Evolutionary conservation across 92 coral and sea anemone species (phyloP), one percentile per base, ranked within the genome.

Genomic region (Chrysogorgia sp.): DNA sequence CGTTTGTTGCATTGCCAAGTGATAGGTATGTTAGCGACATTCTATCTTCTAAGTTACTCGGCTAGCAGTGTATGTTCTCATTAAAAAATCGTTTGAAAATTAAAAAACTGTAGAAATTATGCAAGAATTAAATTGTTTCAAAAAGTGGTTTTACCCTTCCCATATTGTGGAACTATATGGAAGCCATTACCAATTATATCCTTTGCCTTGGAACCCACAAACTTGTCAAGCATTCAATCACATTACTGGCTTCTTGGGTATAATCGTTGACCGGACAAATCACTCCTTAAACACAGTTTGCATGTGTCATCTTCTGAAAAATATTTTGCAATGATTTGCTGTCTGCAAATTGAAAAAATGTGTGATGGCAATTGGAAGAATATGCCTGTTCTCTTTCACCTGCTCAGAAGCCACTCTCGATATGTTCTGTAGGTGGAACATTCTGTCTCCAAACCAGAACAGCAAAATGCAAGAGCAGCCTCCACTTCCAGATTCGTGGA

Each of bases 151-250:
- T 71, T 81, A 20, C 85, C 85, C 55, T 81, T 70, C 1, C 80
- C 80, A 81, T 81, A 81, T 50, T 81, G 85, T 70, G 85, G 34
- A 22, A 70, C 80, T 22, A 48, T 35, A 43, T 81, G 63, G 21
- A 81, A 81, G 0, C 55, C 57, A 32, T 71, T 63, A 12, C 25
- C 37, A 20, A 45, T 23, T 1, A 81, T 34, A 9, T 26, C 49
- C 43, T 81, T 81, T 63, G 85, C 80, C 57, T 71, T n/a, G n/a
- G n/a, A n/a, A n/a, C n/a, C n/a, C n/a, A n/a, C 33, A 81, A 24
- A 26, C 37, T 74, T 14, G 30, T 25, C 12, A 81, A 30, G 43
- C 85, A 81, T 30, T 74, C 80, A 15, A 74, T 34, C 12, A 71
- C 25, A 24, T 71, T 49, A 8, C 30, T 71, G 4, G 78, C 78